Evolutionary conservation across 2,888 invertebrate species (phyloP).

Genomic region (Graphium colonna): DNA sequence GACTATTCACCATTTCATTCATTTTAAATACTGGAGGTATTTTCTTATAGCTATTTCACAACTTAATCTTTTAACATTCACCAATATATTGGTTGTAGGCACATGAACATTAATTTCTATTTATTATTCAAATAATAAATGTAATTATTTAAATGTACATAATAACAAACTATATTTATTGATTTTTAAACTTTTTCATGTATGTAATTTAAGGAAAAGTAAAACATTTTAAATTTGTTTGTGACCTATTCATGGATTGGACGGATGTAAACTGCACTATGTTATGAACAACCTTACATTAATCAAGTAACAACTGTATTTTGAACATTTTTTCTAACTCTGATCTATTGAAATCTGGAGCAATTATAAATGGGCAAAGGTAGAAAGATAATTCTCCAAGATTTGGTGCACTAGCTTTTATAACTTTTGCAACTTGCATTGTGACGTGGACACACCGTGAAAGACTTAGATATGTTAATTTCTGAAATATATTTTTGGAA

Average conservation of each 20-base stretch:
- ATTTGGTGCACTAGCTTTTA: constrained; percentile 71
- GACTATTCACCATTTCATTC: not conserved
- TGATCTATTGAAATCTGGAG: constrained; percentile 64
- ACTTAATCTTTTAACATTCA: not conserved
- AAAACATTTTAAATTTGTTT: not conserved
- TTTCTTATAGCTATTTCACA: constrained; percentile 6
- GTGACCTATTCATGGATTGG: constrained; percentile 35
- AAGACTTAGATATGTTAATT: constrained; percentile 68
- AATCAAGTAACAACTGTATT: constrained; percentile 73
- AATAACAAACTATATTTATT: too few species aligned
- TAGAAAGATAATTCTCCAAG: constrained; percentile 73
- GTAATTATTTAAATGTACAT: too few species aligned
- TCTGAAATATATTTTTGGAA: constrained; percentile 69
- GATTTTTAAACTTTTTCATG: too few species aligned
- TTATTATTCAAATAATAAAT: not conserved
- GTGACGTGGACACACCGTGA: constrained; percentile 73
- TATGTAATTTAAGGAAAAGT: not conserved
- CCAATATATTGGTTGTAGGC: not conserved
- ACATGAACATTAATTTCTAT: not conserved
- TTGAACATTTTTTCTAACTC: constrained; percentile 73
- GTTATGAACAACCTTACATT: constrained; percentile 36
- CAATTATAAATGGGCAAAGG: constrained; percentile 71
- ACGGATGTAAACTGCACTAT: constrained; percentile 48
- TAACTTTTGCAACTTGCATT: constrained; percentile 69
- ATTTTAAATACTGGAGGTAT: constrained; percentile 15